Evolutionary conservation across 2,888 invertebrate genomes (phyloP).

Genomic region (Reticulitermes lucifugus): DNA sequence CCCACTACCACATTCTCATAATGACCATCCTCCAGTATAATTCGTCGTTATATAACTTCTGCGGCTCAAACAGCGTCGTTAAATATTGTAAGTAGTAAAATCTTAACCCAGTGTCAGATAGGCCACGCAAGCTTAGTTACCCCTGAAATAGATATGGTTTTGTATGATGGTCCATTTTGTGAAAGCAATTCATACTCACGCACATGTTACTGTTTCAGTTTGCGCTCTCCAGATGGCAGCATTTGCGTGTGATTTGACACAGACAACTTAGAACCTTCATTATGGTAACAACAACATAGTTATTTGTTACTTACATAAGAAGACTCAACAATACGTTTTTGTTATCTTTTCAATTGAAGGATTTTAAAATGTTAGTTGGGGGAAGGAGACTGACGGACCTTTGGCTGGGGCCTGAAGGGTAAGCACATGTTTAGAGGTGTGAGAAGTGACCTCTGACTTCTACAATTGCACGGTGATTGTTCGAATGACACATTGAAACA

Average conservation of each 20-base stretch:
- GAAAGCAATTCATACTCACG: conserved; percentile 28
- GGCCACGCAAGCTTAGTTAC: background rate
- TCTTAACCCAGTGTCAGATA: too few relatives aligned
- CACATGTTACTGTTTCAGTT: conserved; percentile 11
- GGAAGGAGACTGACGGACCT: background rate
- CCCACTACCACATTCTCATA: too few relatives aligned
- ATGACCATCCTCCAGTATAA: too few relatives aligned
- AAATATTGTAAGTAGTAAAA: too few relatives aligned
- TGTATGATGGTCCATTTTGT: conserved; percentile 16
- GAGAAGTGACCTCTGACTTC: background rate
- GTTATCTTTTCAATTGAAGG: background rate
- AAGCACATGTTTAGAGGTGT: background rate
- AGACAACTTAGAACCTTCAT: conserved; percentile 9
- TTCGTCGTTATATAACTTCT: too few relatives aligned
- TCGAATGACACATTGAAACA: too few relatives aligned
- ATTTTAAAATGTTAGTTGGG: background rate
- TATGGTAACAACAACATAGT: background rate
- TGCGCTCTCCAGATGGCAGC: conserved; percentile 37
- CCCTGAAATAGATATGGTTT: conserved; percentile 24
- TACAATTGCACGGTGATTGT: background rate
- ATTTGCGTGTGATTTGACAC: conserved; percentile 42
- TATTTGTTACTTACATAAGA: background rate
- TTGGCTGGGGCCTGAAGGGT: background rate
- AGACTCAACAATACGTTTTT: background rate
- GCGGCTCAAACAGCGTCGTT: too few relatives aligned